A percentile compares a stretch with the other conserved stretches of the same genome.
phyloP scores from a whole-genome alignment of 2,113 vertebrate genomes.

The Setophaga coronata region DNA sequence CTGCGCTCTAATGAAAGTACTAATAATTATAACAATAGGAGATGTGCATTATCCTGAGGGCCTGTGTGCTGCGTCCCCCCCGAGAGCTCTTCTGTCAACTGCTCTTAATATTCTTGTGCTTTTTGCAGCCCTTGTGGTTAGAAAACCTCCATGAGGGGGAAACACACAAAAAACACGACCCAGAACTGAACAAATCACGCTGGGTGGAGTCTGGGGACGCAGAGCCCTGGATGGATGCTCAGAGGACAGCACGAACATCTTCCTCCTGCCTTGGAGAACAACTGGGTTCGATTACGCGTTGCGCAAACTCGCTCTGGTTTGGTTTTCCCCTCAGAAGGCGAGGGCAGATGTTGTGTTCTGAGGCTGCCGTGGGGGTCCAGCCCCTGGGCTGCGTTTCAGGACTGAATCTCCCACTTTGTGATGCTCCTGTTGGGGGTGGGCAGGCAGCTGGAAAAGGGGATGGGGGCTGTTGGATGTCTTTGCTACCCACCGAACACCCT shows the following conservation, averaged over 20 bases:
- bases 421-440: neutral
- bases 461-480: neutral
- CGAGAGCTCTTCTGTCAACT: conserved; percentile 53
- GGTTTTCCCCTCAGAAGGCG: neutral
- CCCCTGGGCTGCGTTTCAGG: neutral
- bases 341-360: neutral
- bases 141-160: neutral
- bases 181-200: neutral
- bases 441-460: neutral
- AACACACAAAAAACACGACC: neutral
- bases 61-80: neutral
- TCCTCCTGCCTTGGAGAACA: neutral
- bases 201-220: neutral
- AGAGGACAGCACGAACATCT: neutral
- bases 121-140: neutral
- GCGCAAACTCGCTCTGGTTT: neutral
- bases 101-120: conserved; percentile 38
- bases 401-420: neutral
- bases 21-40: conserved; percentile 26
- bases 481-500: fast-evolving
- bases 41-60: neutral
- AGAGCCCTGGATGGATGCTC: neutral
- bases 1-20: neutral
- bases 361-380: neutral
- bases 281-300: neutral